phyloP scores from a whole-genome alignment of 2,888 invertebrate genomes.

The Spilosoma lubricipeda region DNA sequence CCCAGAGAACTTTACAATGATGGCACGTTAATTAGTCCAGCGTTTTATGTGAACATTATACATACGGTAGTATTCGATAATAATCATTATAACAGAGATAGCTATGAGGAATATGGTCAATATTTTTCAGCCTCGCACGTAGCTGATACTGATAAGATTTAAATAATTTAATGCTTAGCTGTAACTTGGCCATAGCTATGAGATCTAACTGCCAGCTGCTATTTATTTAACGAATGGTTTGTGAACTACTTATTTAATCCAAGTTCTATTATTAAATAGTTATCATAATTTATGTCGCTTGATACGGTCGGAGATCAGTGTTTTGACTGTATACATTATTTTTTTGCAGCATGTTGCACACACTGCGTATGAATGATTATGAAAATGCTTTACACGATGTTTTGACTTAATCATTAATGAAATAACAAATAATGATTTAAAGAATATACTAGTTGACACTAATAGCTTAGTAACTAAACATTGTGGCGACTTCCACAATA shows the following conservation, averaged over 20 bases:
- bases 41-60: background rate
- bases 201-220: background rate
- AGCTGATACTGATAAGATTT: background rate
- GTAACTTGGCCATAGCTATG: background rate
- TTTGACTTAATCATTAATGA: background rate
- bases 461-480: background rate
- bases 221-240: background rate
- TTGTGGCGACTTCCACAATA: background rate
- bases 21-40: background rate
- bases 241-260: background rate
- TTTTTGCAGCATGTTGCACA: background rate
- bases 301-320: background rate
- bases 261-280: background rate
- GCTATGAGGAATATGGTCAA: background rate
- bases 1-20: background rate
- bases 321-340: background rate
- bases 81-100: background rate
- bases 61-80: background rate
- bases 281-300: too few relatives aligned
- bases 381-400: background rate
- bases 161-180: background rate
- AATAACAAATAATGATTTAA: background rate
- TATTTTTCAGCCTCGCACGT: background rate
- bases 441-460: background rate
- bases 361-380: background rate